Evolutionary conservation across 2,888 invertebrate species (phyloP).

Genomic region (Drosophila aldrichi): DNA sequence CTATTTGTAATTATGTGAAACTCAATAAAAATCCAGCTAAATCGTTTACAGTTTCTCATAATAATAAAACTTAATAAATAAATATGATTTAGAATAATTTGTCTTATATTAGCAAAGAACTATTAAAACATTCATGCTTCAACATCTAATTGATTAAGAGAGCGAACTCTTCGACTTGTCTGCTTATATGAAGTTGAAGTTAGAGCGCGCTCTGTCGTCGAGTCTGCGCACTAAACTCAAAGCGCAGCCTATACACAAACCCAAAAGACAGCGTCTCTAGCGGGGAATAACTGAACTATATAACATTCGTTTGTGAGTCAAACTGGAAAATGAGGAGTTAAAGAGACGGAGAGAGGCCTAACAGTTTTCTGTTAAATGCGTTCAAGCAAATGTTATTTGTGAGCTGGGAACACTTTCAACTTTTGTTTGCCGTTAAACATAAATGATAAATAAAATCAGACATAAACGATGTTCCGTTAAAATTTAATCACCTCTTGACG

Average conservation of each 20-base stretch:
- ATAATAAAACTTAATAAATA: not conserved
- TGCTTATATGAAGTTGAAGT: constrained; percentile 4
- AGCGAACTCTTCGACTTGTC: not conserved
- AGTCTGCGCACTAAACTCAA: constrained; percentile 59
- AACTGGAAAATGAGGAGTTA: not conserved
- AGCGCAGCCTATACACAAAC: constrained; percentile 63
- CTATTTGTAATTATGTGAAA: not conserved
- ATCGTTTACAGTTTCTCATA: not conserved
- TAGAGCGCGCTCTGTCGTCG: constrained; percentile 59
- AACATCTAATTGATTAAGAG: not conserved
- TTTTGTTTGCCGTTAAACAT: too few relatives aligned
- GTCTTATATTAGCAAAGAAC: not conserved
- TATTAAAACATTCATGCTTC: not conserved
- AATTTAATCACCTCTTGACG: not conserved
- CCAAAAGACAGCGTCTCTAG: constrained; percentile 42
- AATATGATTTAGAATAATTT: not conserved
- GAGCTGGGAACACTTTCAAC: too few relatives aligned
- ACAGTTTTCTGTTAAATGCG: not conserved
- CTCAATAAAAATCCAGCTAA: not conserved
- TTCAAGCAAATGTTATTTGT: not conserved
- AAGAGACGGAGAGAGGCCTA: not conserved
- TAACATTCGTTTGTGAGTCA: constrained; percentile 6
- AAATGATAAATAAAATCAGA: not conserved
- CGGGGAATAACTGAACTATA: constrained; percentile 57
- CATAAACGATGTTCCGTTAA: not conserved